A percentile compares a stretch with the other conserved stretches of the same genome.
These are phyloP conservation scores for Pheosia tremula DNA, from an alignment of 2,888 invertebrate genomes.

Conservation along the genomic window DNA sequence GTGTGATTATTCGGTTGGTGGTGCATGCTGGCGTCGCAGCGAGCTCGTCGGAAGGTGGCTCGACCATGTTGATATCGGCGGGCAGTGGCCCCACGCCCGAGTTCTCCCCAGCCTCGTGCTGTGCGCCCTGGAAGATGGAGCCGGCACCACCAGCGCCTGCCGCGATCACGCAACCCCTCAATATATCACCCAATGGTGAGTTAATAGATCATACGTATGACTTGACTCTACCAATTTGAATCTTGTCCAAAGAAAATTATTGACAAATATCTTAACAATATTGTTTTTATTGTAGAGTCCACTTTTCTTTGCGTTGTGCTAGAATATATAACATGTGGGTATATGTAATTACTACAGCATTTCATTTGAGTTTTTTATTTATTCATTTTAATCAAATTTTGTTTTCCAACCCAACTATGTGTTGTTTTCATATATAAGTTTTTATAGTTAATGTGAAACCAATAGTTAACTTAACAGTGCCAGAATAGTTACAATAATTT, in stretches of 20 bases:
- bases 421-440: too few relatives aligned
- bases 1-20: conserved; percentile 64
- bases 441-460: too few relatives aligned
- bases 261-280: not conserved
- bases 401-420: too few relatives aligned
- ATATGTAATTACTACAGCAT: too few relatives aligned
- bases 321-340: too few relatives aligned
- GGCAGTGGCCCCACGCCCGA: conserved; percentile 85
- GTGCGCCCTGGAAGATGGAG: conserved; percentile 87
- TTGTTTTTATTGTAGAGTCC: too few relatives aligned
- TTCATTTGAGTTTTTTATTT: too few relatives aligned
- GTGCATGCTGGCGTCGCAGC: conserved; percentile 62
- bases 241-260: not conserved
- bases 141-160: conserved; percentile 83
- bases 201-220: conserved; percentile 5
- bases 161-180: conserved; percentile 77
- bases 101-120: conserved; percentile 84
- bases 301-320: too few relatives aligned
- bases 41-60: conserved; percentile 63
- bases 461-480: too few relatives aligned
- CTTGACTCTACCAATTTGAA: not conserved
- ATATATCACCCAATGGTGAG: conserved; percentile 85
- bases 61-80: conserved; percentile 88
- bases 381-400: too few relatives aligned
- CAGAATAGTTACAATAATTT: too few relatives aligned